A percentile compares a stretch with the other conserved stretches of the same genome.
These are phyloP conservation scores for Pegoplata infirma DNA, from an alignment of 2,888 invertebrate genomes.

Conservation along the genomic window DNA sequence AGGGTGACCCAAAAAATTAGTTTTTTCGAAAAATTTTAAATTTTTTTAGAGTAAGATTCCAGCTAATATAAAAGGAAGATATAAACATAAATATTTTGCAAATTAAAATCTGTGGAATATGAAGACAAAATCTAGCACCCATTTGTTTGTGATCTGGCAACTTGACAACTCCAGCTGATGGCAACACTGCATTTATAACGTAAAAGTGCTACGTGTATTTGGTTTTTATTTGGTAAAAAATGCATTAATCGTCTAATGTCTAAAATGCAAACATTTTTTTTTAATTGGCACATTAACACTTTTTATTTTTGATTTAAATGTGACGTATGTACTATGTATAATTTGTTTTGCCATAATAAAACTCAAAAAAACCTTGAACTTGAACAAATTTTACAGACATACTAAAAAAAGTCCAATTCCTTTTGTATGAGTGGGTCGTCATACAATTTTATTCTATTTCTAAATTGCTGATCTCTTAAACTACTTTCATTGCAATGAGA, in stretches of 20 bases:
- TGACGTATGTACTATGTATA: too few species aligned
- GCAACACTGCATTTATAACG: too few species aligned
- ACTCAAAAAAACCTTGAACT: constrained; percentile 57
- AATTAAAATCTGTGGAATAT: too few species aligned
- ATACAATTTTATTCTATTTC: background rate
- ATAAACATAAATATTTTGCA: too few species aligned
- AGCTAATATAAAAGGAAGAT: too few species aligned
- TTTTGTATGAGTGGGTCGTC: background rate
- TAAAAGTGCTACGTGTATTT: background rate
- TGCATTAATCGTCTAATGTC: constrained; percentile 19
- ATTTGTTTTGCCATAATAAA: constrained; percentile 29
- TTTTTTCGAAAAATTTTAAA: too few species aligned
- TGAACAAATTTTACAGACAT: constrained; percentile 47
- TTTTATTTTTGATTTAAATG: constrained; percentile 17
- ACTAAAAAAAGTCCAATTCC: constrained; percentile 6
- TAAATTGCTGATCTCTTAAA: constrained; percentile 2
- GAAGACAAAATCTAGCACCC: too few species aligned
- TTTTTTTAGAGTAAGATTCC: too few species aligned
- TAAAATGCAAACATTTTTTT: constrained; percentile 15
- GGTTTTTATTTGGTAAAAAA: background rate
- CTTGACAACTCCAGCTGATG: too few species aligned
- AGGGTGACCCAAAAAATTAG: too few species aligned
- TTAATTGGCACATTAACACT: constrained; percentile 51
- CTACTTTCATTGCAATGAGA: background rate
- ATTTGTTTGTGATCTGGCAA: too few species aligned